A percentile compares a stretch with the other conserved stretches of the same genome.
Conservation (phyloP, 1,140 invertebrate species). For the Apolygus lucorum region DNA sequence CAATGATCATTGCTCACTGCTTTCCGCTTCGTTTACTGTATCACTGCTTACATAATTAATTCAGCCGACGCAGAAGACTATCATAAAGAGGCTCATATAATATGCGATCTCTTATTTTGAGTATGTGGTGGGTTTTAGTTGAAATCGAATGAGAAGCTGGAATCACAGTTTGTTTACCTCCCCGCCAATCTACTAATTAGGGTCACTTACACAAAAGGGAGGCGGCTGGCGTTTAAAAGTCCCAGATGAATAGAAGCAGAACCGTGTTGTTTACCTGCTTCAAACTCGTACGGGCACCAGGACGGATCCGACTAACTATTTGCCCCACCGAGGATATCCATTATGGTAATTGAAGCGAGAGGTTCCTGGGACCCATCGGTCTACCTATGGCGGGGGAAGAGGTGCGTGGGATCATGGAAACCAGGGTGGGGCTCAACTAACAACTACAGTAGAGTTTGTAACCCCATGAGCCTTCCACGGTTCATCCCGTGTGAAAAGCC, state of each 20-base stretch:
- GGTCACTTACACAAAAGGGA: neutral
- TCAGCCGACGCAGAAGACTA: no score
- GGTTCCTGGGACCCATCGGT: neutral
- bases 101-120: no score
- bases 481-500: neutral
- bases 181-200: neutral
- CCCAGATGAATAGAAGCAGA: neutral
- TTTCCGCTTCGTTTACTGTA: no score
- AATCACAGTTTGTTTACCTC: no score
- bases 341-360: slow-evolving; percentile 9
- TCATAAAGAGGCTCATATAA: no score
- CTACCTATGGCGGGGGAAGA: no score
- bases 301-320: neutral
- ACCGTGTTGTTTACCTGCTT: neutral
- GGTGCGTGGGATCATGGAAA: no score
- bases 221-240: slow-evolving; percentile 6
- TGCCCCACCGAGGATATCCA: slow-evolving; percentile 10
- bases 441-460: neutral
- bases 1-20: no score
- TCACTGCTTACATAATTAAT: no score
- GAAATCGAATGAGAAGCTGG: no score
- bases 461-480: neutral
- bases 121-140: no score
- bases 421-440: no score
- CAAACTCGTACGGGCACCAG: neutral